Evolutionary conservation across 2,113 vertebrate species (phyloP), one percentile per base, ranked within the genome.

Genomic region (Phalacrocorax aristotelis): DNA sequence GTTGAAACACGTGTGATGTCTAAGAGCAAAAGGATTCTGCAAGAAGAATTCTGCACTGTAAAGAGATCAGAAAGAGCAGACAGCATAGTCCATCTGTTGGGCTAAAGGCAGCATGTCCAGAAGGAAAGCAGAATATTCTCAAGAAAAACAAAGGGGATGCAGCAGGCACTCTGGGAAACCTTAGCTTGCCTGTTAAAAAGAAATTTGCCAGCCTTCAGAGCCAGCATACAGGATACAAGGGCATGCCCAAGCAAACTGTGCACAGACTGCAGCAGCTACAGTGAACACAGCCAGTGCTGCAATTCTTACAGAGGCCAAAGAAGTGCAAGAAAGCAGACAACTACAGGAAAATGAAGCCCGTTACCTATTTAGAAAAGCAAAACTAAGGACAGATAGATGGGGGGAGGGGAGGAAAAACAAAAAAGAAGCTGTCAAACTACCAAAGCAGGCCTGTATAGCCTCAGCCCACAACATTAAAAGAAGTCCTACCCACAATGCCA

Each of bases 181-280:
- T n/a, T 36, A n/a, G 49, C 16, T 18, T 46, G 19, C 6, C 48
- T 32, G 27, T 36, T 79, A 49, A 54, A 74, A 78, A 82, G 29
- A 46, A 51, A 42, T 8, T 2, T 26, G 40, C n/a, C 38, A 89
- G 40, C 62, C 62, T 64, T 76, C 49, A 72, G 76, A 80, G 84
- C 14, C 57, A 62, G 36, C 0, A 0, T 7, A 40, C 5, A 17
- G 34, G 4, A 36, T 3, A 66, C 7, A n/a, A 46, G 40, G 19
- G 14, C 68, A n/a, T 2, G 38, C 14, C 54, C 14, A 21, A 79
- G 58, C 34, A 74, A 52, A 83, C 23, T 1, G 10, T 3, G 19
- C n/a, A 58, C 34, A 76, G 29, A n/a, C 17, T 7, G 0, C 48
- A 51, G 40, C 60, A 64, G 34, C 55, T 44, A 23, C 0, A 57